Conservation (phyloP, 2,888 invertebrate genomes). For the Cephus rjabovi region DNA sequence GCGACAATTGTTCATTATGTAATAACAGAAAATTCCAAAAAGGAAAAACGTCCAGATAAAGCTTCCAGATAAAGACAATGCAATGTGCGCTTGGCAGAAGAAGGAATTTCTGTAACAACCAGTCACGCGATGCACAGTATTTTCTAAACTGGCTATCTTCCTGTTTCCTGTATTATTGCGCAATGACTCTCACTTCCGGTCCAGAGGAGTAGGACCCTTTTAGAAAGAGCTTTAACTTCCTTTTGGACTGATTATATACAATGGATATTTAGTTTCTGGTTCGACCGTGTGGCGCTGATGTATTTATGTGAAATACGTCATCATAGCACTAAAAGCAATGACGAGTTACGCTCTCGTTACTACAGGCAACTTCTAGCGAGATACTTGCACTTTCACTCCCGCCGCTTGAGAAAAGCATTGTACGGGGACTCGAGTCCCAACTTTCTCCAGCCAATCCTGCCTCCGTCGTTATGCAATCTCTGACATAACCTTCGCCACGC, state of each 20-base stretch:
- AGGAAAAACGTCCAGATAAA: not conserved
- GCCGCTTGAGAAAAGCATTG: conserved; percentile 13
- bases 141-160: conserved; percentile 11
- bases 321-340: not conserved
- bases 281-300: not conserved
- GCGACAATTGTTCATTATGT: not conserved
- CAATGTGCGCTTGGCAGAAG: not conserved
- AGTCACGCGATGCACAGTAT: not conserved
- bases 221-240: not conserved
- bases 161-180: conserved; percentile 28
- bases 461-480: conserved; percentile 58
- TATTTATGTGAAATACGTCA: not conserved
- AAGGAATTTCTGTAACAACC: not conserved
- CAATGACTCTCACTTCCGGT: conserved; percentile 37
- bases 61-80: not conserved
- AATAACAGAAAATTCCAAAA: not conserved
- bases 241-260: not conserved
- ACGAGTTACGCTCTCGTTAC: not conserved
- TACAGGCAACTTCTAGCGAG: conserved; percentile 13
- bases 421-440: conserved; percentile 21
- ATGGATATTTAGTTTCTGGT: not conserved
- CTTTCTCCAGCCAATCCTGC: conserved; percentile 45
- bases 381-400: conserved; percentile 10
- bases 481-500: conserved; percentile 66
- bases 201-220: not conserved